A percentile compares a stretch with the other conserved stretches of the same genome.
Evolutionary conservation across 2,113 vertebrate genomes (phyloP).

Genomic region (Chamaea fasciata): DNA sequence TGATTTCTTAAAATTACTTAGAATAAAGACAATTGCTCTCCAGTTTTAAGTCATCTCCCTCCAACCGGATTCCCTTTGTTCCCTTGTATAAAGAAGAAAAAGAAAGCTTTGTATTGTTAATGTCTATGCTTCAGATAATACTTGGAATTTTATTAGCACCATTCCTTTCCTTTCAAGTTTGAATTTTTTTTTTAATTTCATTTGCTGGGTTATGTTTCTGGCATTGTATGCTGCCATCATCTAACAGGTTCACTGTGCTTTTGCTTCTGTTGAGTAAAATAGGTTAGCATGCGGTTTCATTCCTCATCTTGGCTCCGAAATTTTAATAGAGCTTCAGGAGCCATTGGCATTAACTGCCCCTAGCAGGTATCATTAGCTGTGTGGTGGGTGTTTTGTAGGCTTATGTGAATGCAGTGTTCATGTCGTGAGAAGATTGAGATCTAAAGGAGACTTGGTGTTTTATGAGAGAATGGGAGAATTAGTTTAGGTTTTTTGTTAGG

Average conservation of each 20-base stretch:
- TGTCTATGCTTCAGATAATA: background rate
- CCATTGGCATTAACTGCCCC: background rate
- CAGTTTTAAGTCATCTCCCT: background rate
- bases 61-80: background rate
- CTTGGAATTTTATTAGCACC: background rate
- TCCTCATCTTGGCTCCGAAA: background rate
- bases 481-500: background rate
- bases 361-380: background rate
- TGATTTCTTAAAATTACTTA: background rate
- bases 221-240: background rate
- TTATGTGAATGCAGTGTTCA: background rate
- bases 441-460: background rate
- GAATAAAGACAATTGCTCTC: background rate
- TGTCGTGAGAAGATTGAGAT: background rate
- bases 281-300: background rate
- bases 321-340: background rate
- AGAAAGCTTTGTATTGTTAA: background rate
- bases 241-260: background rate
- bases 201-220: background rate
- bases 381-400: background rate
- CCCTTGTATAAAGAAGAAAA: background rate
- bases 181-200: background rate
- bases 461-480: background rate
- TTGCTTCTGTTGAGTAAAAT: background rate
- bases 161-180: background rate